A percentile compares a stretch with the other conserved stretches of the same genome.
These are phyloP conservation scores for Tetramorium simillimum DNA, from an alignment of 1,140 invertebrate genomes.

Conservation along the genomic window DNA sequence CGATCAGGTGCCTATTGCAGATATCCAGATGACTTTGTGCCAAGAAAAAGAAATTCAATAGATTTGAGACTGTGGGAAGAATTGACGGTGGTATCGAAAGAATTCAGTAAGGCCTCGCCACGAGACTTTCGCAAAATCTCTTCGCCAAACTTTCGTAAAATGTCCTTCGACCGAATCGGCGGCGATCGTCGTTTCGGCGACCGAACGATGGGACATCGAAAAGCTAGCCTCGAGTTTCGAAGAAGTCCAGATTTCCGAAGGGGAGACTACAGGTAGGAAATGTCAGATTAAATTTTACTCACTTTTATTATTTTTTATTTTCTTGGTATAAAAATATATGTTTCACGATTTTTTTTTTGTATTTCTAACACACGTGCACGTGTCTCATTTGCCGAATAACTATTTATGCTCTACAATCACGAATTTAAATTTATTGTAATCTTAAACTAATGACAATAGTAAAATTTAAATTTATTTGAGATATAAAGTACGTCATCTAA, in stretches of 20 bases:
- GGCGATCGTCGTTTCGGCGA: constrained; percentile 82
- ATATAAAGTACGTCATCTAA: background rate
- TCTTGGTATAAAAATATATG: background rate
- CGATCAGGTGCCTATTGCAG: constrained; percentile 77
- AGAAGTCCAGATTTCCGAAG: constrained; percentile 83
- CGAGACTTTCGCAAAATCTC: constrained; percentile 81
- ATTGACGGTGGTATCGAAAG: constrained; percentile 72
- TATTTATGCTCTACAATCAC: background rate
- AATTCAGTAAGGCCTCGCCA: constrained; percentile 77
- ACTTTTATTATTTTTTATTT: background rate
- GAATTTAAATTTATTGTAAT: background rate
- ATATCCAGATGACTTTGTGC: constrained; percentile 82
- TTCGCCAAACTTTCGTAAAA: constrained; percentile 83
- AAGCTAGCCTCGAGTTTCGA: constrained; percentile 83
- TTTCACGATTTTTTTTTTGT: background rate
- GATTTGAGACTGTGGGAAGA: constrained; percentile 82
- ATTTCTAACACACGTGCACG: background rate
- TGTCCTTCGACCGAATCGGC: constrained; percentile 83
- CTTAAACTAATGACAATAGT: background rate
- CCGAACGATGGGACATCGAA: constrained; percentile 77
- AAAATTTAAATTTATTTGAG: background rate
- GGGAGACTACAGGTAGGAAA: constrained; percentile 80
- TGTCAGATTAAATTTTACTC: constrained; percentile 11
- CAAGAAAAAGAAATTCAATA: constrained; percentile 82
- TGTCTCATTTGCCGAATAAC: background rate